Percentiles rank a stretch among this genome's conserved stretches.
Evolutionary conservation across 2,797 vertebrate genomes (phyloP).

Genomic region (Malurus splendens): DNA sequence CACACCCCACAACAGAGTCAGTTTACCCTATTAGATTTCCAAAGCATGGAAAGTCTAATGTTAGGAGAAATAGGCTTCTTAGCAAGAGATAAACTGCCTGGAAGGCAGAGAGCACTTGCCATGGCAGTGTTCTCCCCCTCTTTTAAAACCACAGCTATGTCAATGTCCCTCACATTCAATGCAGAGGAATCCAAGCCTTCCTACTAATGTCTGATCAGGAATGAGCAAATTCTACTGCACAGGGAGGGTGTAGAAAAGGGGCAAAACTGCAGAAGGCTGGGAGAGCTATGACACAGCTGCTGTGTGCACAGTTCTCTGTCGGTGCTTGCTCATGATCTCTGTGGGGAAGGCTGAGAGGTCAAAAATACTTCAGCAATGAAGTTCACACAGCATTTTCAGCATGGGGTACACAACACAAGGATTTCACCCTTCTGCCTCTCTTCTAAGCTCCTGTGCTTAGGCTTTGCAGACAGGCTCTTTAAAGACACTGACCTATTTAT

Average conservation of each 20-base stretch:
- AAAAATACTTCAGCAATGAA: background rate
- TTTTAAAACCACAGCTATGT: background rate
- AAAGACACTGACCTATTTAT: background rate
- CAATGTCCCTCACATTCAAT: background rate
- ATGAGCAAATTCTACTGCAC: background rate
- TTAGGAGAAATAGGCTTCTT: background rate
- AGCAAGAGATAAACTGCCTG: background rate
- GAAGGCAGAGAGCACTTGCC: background rate
- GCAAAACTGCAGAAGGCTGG: background rate
- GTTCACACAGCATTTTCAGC: background rate
- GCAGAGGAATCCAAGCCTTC: background rate
- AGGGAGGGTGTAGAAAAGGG: background rate
- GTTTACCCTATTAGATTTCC: slow-evolving; percentile 63
- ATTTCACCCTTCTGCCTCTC: background rate
- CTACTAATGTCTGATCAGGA: background rate
- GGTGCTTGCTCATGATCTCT: background rate
- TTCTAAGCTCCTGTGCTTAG: background rate
- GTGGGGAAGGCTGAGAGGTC: background rate
- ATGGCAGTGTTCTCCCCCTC: background rate
- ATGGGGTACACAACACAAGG: accelerated
- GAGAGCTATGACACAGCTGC: background rate
- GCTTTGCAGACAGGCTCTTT: background rate
- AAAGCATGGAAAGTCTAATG: slow-evolving; percentile 36
- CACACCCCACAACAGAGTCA: slow-evolving; percentile 51
- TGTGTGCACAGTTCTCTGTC: accelerated